Percentiles rank a stretch among this genome's conserved stretches.
phyloP scores from a whole-genome alignment of 2,888 invertebrate genomes.

The Hoplodrina blanda region DNA sequence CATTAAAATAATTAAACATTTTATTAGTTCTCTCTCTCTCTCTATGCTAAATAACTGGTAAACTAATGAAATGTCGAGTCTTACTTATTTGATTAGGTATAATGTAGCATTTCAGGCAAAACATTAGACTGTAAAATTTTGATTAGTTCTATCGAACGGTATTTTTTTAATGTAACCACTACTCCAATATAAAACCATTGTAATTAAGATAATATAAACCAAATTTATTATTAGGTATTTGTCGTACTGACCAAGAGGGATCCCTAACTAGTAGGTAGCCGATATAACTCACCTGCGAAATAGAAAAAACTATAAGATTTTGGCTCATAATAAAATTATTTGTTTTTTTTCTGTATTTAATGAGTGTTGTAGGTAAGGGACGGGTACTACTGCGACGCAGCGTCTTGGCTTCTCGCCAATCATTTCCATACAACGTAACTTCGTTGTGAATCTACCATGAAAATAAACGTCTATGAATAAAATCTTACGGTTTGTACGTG shows the following conservation, averaged over 20 bases:
- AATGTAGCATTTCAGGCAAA: too few relatives aligned
- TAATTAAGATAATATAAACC: too few relatives aligned
- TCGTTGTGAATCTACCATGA: conserved; percentile 76
- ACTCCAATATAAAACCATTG: too few relatives aligned
- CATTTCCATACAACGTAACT: conserved; percentile 72
- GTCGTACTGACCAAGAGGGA: background rate
- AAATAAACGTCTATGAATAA: conserved; percentile 89
- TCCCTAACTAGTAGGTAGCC: background rate
- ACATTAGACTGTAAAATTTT: too few relatives aligned
- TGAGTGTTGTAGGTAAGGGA: conserved; percentile 24
- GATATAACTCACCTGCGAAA: background rate
- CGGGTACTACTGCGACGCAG: conserved; percentile 29
- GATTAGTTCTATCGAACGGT: too few relatives aligned
- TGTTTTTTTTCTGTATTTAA: background rate
- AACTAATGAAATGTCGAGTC: too few relatives aligned
- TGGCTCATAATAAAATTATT: background rate
- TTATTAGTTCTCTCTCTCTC: too few relatives aligned
- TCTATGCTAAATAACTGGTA: too few relatives aligned
- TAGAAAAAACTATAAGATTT: background rate
- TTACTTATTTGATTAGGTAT: too few relatives aligned
- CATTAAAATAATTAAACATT: too few relatives aligned
- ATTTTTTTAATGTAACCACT: too few relatives aligned
- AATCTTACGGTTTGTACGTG: conserved; percentile 76
- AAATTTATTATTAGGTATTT: background rate
- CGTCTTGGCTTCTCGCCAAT: conserved; percentile 80